Evolutionary conservation across 2,113 vertebrate genomes (phyloP), one percentile per base, ranked within the genome.

Genomic region (Formicarius rufipectus): DNA sequence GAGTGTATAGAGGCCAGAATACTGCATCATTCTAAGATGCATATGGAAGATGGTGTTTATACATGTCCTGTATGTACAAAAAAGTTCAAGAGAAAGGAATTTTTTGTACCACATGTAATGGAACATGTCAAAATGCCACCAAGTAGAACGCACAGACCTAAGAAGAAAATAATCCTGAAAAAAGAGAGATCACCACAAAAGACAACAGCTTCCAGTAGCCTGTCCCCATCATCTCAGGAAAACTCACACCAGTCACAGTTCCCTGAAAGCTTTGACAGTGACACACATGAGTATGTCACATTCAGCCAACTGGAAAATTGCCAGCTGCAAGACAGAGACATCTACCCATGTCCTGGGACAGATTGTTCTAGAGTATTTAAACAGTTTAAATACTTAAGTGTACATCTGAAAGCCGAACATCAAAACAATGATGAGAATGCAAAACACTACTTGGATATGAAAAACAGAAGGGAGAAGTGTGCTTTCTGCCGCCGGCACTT

Each of bases 351-450:
- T 87, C 99, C 99, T 1, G 99, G 98, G 45, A 99, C 99, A 2
- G 98, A 98, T 64, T 99, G 99, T 71, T 98, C 98, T 16, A 97
- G 98, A 67, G 98, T 98, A 3, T 99, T 99, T 91, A 99, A 99
- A 82, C 99, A 99, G 59, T 99, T 99, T 64, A 99, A 99, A 87
- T 99, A 99, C 95, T 89, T 99, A 35, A 99, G 99, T 7, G 99
- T 99, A 4, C 99, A 99, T 85, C 96, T 99, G 47, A 99, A 99
- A 97, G 98, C 98, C 1, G 99, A 99, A 37, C 99, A 99, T 93
- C 98, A 98, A 58, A 98, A 98, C 84, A 98, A 98, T 0, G 99
- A 99, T 30, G 98, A 99, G 67, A 99, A 99, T 21, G 98, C 99
- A 25, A 99, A 98, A 67, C 98, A 99, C 96, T 99, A 99, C 93